A percentile compares a stretch with the other conserved stretches of the same genome.
These are phyloP conservation scores for Siniperca scherzeri DNA, from an alignment of 2,797 vertebrate species.

Conservation along the genomic window DNA sequence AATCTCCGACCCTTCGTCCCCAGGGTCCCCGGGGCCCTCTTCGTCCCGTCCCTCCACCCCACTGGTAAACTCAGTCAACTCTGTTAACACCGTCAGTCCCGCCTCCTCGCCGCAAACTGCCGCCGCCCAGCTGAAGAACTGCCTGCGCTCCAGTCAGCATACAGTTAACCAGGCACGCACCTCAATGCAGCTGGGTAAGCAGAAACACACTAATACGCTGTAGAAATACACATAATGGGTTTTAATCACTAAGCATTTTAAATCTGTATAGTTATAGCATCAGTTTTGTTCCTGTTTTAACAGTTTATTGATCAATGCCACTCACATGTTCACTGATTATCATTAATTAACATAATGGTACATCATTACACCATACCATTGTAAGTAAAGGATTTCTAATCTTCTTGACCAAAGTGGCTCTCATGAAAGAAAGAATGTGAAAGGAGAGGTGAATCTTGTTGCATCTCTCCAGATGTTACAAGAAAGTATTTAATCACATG, in stretches of 20 bases:
- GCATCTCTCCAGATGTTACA: conserved; percentile 19
- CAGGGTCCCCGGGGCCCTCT: conserved; percentile 82
- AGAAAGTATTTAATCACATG: conserved; percentile 27
- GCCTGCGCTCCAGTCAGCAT: conserved; percentile 90
- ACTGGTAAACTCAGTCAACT: conserved; percentile 79
- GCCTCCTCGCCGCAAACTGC: conserved; percentile 87
- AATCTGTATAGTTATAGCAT: not conserved
- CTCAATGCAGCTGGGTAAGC: conserved; percentile 91
- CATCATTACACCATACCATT: not conserved
- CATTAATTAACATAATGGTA: conserved; percentile 14
- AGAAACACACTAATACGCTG: conserved; percentile 13
- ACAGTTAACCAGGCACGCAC: conserved; percentile 85
- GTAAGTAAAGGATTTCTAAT: conserved; percentile 1
- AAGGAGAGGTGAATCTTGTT: conserved; percentile 17
- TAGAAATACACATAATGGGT: conserved; percentile 3
- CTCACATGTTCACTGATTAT: conserved; percentile 16
- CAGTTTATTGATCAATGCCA: conserved; percentile 14
- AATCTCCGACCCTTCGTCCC: conserved; percentile 85
- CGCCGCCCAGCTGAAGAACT: conserved; percentile 89
- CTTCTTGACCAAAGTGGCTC: not conserved
- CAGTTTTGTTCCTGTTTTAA: not conserved
- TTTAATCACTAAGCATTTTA: conserved; percentile 24
- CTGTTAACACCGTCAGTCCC: conserved; percentile 59
- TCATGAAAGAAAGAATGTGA: not conserved
- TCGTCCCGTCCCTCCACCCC: conserved; percentile 87